These are phyloP conservation scores for Aphrophora alni DNA, from an alignment of 2,888 invertebrate genomes.

Conservation along the genomic window DNA sequence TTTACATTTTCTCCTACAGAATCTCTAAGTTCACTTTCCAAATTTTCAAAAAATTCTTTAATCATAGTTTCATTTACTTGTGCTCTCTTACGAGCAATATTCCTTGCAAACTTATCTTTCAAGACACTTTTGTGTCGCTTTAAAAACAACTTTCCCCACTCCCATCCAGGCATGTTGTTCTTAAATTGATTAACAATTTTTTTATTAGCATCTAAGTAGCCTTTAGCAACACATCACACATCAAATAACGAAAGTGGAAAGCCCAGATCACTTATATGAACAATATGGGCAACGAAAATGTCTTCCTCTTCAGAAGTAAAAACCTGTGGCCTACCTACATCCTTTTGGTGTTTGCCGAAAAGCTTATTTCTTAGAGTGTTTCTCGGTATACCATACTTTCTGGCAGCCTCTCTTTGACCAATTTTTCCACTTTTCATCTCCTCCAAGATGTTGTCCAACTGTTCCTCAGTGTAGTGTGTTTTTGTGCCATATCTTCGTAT, in stretches of 20 bases:
- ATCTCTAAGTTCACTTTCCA: not conserved
- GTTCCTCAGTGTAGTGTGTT: not conserved
- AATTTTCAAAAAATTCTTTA: not conserved
- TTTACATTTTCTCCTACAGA: not conserved
- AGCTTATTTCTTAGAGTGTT: constrained; percentile 7
- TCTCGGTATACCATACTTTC: constrained; percentile 12
- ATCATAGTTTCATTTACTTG: not conserved
- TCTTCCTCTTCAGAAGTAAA: not conserved
- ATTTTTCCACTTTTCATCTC: constrained; percentile 16
- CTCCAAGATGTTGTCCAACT: not conserved
- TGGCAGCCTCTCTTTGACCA: constrained; percentile 21
- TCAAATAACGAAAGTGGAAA: not conserved
- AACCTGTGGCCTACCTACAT: not conserved
- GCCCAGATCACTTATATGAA: not conserved
- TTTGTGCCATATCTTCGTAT: constrained; percentile 9
- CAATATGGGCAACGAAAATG: constrained; percentile 1
- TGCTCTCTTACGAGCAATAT: not conserved
- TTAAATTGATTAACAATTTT: too few relatives aligned
- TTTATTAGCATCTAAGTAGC: too few relatives aligned
- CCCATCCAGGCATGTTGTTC: too few relatives aligned
- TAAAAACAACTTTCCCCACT: too few relatives aligned
- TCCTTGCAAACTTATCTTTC: too few relatives aligned
- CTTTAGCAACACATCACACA: not conserved
- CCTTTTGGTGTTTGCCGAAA: not conserved
- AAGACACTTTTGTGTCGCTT: too few relatives aligned